Conservation (phyloP, 2,113 vertebrate genomes). For the Myanophis thanlyinensis region DNA sequence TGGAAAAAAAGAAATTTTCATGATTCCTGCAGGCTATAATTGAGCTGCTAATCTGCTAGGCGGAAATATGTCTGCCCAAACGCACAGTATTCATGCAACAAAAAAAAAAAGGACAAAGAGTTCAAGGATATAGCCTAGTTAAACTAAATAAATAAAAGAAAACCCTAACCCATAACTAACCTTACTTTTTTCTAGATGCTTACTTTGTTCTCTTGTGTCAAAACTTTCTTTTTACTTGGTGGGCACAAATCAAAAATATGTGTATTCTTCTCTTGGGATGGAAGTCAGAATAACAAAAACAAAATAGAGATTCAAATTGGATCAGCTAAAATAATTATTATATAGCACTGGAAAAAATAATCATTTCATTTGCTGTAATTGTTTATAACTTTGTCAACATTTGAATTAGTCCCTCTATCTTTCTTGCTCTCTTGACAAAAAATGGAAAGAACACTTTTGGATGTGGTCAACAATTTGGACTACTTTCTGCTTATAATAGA, state of each 20-base stretch:
- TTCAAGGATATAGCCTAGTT: background rate
- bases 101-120: background rate
- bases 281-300: background rate
- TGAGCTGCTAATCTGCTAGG: background rate
- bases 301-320: background rate
- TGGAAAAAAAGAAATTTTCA: background rate
- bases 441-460: too few relatives aligned
- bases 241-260: background rate
- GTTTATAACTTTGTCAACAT: too few relatives aligned
- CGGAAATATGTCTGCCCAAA: background rate
- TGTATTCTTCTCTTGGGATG: background rate
- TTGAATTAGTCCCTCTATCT: too few relatives aligned
- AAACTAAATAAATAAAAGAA: background rate
- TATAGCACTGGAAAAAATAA: background rate
- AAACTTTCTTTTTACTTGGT: background rate
- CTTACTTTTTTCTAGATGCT: background rate
- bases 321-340: background rate
- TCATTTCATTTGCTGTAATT: too few relatives aligned
- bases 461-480: too few relatives aligned
- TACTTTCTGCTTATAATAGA: too few relatives aligned
- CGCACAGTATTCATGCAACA: background rate
- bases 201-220: background rate
- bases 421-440: too few relatives aligned
- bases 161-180: background rate
- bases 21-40: background rate